Percentiles rank a stretch among this genome's conserved stretches.
Evolutionary conservation across 1,140 invertebrate species (phyloP).

Genomic region (Drusus annulatus): DNA sequence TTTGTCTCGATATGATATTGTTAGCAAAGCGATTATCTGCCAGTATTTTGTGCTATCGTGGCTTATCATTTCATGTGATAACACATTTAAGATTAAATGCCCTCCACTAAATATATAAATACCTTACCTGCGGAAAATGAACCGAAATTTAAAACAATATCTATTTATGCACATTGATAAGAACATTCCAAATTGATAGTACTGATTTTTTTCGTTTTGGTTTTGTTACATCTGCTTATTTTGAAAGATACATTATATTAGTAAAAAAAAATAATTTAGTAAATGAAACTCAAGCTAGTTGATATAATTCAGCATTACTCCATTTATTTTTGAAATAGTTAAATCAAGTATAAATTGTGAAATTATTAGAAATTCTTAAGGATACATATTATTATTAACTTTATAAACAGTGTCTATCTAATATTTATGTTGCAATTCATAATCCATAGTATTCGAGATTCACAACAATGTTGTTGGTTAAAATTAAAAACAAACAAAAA

Average conservation of each 20-base stretch:
- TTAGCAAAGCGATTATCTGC: slow-evolving; percentile 43
- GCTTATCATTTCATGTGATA: slow-evolving; percentile 22
- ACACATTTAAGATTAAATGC: background rate
- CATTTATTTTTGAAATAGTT: slow-evolving; percentile 16
- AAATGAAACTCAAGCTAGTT: slow-evolving; percentile 1
- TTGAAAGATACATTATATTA: no score
- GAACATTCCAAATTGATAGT: no score
- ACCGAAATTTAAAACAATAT: no score
- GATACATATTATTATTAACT: background rate
- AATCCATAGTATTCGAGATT: no score
- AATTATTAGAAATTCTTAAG: slow-evolving; percentile 34
- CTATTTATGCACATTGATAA: no score
- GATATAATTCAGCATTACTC: slow-evolving; percentile 26
- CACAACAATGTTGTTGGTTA: no score
- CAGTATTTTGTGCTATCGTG: slow-evolving; percentile 16
- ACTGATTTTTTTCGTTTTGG: no score
- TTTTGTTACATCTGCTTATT: no score
- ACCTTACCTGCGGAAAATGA: no score
- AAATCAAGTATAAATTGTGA: slow-evolving; percentile 25
- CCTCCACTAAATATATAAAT: no score
- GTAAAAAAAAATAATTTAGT: background rate
- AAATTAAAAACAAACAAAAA: no score
- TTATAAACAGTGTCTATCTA: slow-evolving; percentile 6
- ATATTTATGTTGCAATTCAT: no score
- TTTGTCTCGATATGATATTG: slow-evolving; percentile 38